A percentile compares a stretch with the other conserved stretches of the same genome.
These are phyloP conservation scores for Agonopterix alstromeriana DNA, from an alignment of 2,888 invertebrate genomes.

Conservation along the genomic window DNA sequence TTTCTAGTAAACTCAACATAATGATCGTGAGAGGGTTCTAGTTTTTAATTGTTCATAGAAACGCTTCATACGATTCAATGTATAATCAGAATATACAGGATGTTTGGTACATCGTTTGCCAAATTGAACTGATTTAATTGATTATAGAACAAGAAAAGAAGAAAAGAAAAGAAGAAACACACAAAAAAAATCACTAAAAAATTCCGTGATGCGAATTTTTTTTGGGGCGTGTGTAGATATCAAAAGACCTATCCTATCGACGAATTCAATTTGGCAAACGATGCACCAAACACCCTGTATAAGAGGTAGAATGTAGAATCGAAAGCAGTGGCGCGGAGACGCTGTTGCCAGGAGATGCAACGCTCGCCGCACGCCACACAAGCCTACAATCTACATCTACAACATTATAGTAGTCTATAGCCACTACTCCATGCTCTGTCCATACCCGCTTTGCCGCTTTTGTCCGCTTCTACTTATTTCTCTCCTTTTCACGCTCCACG, in stretches of 20 bases:
- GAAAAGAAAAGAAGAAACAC: not conserved
- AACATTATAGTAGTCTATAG: not conserved
- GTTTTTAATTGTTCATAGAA: conserved; percentile 2
- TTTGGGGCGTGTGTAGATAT: too few species aligned
- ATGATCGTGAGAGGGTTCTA: not conserved
- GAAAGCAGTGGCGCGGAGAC: conserved; percentile 9
- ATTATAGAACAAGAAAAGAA: too few species aligned
- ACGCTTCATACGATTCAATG: not conserved
- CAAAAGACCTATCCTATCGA: too few species aligned
- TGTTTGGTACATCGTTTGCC: too few species aligned
- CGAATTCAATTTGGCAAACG: too few species aligned
- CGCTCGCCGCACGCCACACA: not conserved
- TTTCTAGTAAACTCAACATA: not conserved
- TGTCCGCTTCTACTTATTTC: conserved; percentile 64
- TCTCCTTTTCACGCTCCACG: conserved; percentile 55
- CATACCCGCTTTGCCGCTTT: conserved; percentile 24
- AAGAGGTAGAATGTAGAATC: conserved; percentile 2
- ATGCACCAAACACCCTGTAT: too few species aligned
- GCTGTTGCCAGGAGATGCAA: conserved; percentile 12
- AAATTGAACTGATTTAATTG: too few species aligned
- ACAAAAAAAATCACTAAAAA: too few species aligned
- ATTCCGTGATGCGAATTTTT: too few species aligned
- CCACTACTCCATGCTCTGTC: not conserved
- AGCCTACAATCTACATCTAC: not conserved
- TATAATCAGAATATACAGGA: not conserved